Percentiles rank a stretch among this genome's conserved stretches.
Evolutionary conservation across 2,797 vertebrate genomes (phyloP).

Genomic region (Prionace glauca): DNA sequence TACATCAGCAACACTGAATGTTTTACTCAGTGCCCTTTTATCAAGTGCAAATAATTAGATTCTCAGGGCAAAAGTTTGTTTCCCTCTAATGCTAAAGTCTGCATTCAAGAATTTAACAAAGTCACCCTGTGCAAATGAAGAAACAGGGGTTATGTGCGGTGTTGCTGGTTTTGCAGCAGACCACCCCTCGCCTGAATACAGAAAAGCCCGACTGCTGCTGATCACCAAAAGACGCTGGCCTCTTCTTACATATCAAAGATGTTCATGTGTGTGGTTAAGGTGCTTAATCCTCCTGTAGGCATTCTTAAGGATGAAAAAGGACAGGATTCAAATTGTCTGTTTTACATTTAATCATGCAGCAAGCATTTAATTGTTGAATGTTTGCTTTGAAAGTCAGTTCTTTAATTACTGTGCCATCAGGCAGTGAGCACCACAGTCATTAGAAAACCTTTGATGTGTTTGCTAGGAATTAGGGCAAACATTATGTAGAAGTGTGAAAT

Average conservation of each 20-base stretch:
- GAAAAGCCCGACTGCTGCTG: not conserved
- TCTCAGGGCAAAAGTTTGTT: conserved; percentile 29
- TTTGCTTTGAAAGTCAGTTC: not conserved
- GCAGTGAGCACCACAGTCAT: not conserved
- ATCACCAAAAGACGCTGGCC: not conserved
- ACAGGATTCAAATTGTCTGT: not conserved
- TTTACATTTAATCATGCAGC: not conserved
- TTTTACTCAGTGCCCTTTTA: not conserved
- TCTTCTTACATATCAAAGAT: not conserved
- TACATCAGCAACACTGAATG: not conserved
- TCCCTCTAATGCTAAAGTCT: not conserved
- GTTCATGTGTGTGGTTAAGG: not conserved
- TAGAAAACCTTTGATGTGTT: not conserved
- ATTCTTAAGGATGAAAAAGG: not conserved
- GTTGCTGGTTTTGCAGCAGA: not conserved
- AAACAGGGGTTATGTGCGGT: not conserved
- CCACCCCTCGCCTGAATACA: not conserved
- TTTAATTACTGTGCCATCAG: not conserved
- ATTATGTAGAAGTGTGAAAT: not conserved
- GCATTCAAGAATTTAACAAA: conserved; percentile 31
- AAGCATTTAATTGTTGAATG: not conserved
- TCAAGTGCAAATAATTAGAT: conserved; percentile 17
- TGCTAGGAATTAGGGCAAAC: not conserved
- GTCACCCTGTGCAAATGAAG: not conserved
- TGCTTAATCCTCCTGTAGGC: not conserved